Conservation (phyloP, 2,113 vertebrate species). For the Myotis yumanensis region DNA sequence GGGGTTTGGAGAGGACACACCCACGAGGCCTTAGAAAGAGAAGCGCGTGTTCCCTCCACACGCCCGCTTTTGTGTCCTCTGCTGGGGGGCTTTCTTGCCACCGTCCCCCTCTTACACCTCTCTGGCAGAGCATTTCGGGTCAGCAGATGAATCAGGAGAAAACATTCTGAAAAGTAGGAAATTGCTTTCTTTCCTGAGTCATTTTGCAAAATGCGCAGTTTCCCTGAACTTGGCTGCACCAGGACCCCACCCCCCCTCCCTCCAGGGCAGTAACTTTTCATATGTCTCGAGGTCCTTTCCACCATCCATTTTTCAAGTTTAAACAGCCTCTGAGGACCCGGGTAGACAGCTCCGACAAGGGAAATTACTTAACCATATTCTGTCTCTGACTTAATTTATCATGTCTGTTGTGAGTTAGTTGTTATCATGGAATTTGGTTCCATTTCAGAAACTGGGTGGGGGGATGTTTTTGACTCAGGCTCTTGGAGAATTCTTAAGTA, state of each 20-base stretch:
- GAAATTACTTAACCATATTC: not conserved
- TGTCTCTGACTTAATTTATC: constrained; percentile 46
- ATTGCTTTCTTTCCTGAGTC: not conserved
- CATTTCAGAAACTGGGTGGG: constrained; percentile 60
- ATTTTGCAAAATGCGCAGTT: not conserved
- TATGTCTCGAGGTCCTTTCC: not conserved
- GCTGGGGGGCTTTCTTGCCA: not conserved
- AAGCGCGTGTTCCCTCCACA: fast-evolving
- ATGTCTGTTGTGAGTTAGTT: constrained; percentile 66
- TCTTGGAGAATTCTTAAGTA: constrained; percentile 46
- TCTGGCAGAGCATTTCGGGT: not conserved
- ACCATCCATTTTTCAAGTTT: not conserved
- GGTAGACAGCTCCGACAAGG: constrained; percentile 23
- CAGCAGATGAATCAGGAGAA: not conserved
- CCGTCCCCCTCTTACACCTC: not conserved
- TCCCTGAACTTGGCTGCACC: not conserved
- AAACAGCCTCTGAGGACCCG: not conserved
- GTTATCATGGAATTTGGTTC: constrained; percentile 63
- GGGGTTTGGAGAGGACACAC: not conserved
- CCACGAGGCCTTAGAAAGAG: not conserved
- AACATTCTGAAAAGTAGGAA: not conserved
- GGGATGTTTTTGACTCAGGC: constrained; percentile 44
- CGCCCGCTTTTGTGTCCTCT: not conserved
- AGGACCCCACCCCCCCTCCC: not conserved
- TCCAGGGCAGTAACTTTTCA: not conserved